Evolutionary conservation across 2,888 invertebrate genomes (phyloP), one percentile per base, ranked within the genome.

Genomic region (Melanchra persicariae): DNA sequence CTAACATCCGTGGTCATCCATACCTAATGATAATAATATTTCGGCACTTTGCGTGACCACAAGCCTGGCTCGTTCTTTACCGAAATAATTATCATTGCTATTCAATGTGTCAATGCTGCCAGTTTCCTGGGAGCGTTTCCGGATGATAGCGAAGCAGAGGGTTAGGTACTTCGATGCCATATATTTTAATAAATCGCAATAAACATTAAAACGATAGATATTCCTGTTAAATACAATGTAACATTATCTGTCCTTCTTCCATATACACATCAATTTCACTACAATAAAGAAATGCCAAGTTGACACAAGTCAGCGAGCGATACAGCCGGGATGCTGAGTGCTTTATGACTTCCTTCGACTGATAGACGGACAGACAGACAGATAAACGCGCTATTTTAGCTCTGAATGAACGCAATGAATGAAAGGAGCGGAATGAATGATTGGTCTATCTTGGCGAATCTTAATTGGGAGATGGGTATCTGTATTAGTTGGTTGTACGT

Each of bases 331-430:
- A 70, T 74, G 86, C 72, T 87, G 94, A 94, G 89, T 94, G 92
- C 66, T 95, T 95, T 95, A 95, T 93, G 91, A 90, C 94, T 95
- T 95, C 95, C 95, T 93, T 85, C 77, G 86, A 51, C 40, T 73
- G 87, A 87, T 84, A 85, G 79, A 81, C 76, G 68, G 73, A 78
- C 85, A 79, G 82, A 84, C 88, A 80, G 86, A 87, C 89, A 91
- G 94, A 94, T 94, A 92, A 90, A 87, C 86, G 84, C 51, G 90
- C 91, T 94, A 93, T 94, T 94, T 93, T 88, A 89, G 66, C 64
- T 59, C 66, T 68, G 74, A 74, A 70, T 85, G 81, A 90, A 88
- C 89, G 90, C 45, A 76, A 75, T 77, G 76, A 89, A 90, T 93
- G 93, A 91, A 91, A 89, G 91, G 90, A 85, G 64, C 68, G 85